Evolutionary conservation across 2,888 invertebrate genomes (phyloP), one percentile per base, ranked within the genome.

Genomic region (Hemistola chrysoprasaria): DNA sequence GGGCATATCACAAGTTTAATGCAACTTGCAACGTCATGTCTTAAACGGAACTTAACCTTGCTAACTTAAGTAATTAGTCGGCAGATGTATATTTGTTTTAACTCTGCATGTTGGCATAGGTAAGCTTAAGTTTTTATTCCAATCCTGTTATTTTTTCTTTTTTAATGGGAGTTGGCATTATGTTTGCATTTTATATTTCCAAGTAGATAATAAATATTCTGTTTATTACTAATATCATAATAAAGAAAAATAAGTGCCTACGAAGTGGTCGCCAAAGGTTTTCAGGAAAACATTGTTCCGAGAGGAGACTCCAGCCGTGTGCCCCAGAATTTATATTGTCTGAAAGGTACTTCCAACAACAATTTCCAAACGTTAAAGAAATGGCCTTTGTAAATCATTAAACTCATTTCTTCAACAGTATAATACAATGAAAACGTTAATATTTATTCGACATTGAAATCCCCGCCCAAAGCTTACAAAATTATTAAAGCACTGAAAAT

Each of bases 1-100:
- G 33, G 66, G 78, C 65, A 59, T 62, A 73, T 71, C 67, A 56
- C 59, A 65, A 75, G 62, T 69, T n/a, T 74, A 71, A 67, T 71
- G 65, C 68, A 68, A 49, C 51, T 48, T 50, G 67, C 70, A 65
- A 61, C 62, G 63, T 60, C 69, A 64, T 64, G 68, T 65, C 67
- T 68, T 65, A 56, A 65, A 59, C 52, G 46, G 41, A 71, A 74
- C 71, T 72, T 68, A 60, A 64, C 58, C 65, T 59, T 59, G 56
- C 65, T 56, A 50, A 45, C 44, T 55, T 55, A 70, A 62, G 70
- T 73, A 77, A 78, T 76, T 77, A 71, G 66, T 62, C 51, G 53
- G 43, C 56, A 55, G 44, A 55, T 54, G 53, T 56, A 48, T 60
- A 64, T 67, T 68, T 65, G 64, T 63, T 63, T 61, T 57, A 54